Evolutionary conservation across 1,140 invertebrate species (phyloP), one percentile per base, ranked within the genome.

Genomic region (Drosophila gunungcola): DNA sequence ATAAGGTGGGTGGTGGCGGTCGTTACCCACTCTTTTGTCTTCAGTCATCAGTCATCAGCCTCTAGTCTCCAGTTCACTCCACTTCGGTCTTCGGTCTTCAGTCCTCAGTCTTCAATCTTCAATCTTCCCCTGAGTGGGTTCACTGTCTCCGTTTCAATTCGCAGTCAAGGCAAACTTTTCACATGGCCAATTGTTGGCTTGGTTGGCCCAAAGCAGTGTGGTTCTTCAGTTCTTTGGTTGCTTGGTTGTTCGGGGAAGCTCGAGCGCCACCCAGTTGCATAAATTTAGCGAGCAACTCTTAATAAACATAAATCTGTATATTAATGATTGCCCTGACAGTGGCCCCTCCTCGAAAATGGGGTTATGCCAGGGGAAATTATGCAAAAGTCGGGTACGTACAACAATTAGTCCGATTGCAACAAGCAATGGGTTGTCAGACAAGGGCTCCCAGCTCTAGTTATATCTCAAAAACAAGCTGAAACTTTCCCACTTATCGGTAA

Each of bases 271-370:
- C 82, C 81, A 85, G 78, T 88, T 88, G 82, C 69, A 82, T 88
- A 88, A 78, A 80, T 77, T 80, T 80, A 11, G 36, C 21, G 41
- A 53, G 74, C 52, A 41, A 12, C 49, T 63, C 42, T 34, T 79
- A 67, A 77, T 80, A 81, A 81, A 57, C 78, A 81, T 77, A 80
- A 80, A 86, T 86, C 82, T 86, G 83, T 86, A 76, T 82, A 86
- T 86, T 82, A 83, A 82, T 86, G 65, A 81, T 80, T 54, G 62
- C 38, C 49, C 38, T 43, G 21, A 36, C 52, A 27, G 75, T 63
- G 48, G 64, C 67, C 55, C 58, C 9, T 36, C 29, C 32, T 21
- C 25, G 38, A 29, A 67, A 78, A 72, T 42, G 64, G 60, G 65
- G 34, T 29, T 67, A 67, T 36, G 46, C 46, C 41, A 7, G n/a